phyloP scores from a whole-genome alignment of 2,113 vertebrate genomes.

The Nanorana parkeri region DNA sequence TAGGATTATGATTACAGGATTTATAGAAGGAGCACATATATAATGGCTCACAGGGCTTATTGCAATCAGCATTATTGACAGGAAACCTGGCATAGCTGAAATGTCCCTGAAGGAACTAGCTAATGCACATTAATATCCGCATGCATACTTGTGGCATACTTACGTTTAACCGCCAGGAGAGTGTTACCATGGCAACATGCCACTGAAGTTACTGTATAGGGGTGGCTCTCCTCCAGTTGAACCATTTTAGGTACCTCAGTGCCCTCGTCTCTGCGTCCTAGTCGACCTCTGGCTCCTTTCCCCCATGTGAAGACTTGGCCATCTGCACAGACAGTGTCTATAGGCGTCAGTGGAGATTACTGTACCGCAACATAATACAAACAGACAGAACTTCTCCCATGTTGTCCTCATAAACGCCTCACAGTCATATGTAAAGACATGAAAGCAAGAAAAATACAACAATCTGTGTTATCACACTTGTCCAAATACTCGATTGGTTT shows the following conservation, averaged over 20 bases:
- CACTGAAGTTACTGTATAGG: conserved; percentile 88
- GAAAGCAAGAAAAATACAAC: background rate
- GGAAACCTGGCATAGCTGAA: background rate
- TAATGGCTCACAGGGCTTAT: conserved; percentile 3
- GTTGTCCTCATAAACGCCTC: background rate
- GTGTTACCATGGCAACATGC: conserved; percentile 98
- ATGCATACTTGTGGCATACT: conserved; percentile 69
- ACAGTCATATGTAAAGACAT: background rate
- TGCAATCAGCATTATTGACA: conserved; percentile 9
- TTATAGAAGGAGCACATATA: background rate
- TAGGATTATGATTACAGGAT: conserved; percentile 7
- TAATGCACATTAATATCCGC: conserved; percentile 3
- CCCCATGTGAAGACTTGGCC: conserved; percentile 96
- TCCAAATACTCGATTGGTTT: background rate
- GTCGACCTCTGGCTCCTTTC: conserved; percentile 93
- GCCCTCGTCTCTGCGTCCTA: conserved; percentile 92
- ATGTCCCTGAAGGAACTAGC: conserved; percentile 27
- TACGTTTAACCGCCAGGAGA: conserved; percentile 91
- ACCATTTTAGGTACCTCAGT: conserved; percentile 82
- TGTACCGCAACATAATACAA: background rate
- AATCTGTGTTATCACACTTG: background rate
- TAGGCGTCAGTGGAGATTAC: background rate
- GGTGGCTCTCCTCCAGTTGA: conserved; percentile 89
- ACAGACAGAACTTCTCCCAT: background rate
- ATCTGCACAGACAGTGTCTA: conserved; percentile 70